phyloP scores from a whole-genome alignment of 2,797 vertebrate genomes.

The Characodon lateralis region DNA sequence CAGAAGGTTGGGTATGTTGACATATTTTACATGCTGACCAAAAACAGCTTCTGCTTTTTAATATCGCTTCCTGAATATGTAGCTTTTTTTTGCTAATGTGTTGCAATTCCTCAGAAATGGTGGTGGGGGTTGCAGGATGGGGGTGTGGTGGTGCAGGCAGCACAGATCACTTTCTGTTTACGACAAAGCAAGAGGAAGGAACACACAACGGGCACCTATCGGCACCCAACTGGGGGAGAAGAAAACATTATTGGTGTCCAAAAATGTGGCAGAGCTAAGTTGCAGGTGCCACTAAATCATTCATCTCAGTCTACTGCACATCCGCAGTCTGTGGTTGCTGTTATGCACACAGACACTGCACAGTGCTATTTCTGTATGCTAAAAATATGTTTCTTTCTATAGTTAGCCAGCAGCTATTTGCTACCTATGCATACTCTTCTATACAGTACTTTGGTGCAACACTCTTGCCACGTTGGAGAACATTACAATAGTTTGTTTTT shows the following conservation, averaged over 20 bases:
- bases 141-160: not conserved
- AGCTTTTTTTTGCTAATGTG: not conserved
- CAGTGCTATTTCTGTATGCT: constrained; percentile 27
- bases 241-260: not conserved
- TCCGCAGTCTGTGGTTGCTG: constrained; percentile 32
- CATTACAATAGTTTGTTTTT: not conserved
- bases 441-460: not conserved
- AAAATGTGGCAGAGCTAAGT: constrained; percentile 13
- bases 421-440: constrained; percentile 2
- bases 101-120: not conserved
- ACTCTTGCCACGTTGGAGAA: not conserved
- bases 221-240: too few species aligned
- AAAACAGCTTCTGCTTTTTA: constrained; percentile 13
- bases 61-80: not conserved
- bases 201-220: too few species aligned
- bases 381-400: constrained; percentile 25
- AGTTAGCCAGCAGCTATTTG: constrained; percentile 22
- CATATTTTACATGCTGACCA: constrained; percentile 23
- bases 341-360: constrained; percentile 17
- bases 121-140: not conserved
- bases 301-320: constrained; percentile 42
- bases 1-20: constrained; percentile 49
- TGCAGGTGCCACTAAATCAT: constrained; percentile 37
- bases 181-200: constrained; percentile 4
- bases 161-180: not conserved